These are phyloP conservation scores for Latrodectus elegans DNA, from an alignment of 2,888 invertebrate species.

Conservation along the genomic window DNA sequence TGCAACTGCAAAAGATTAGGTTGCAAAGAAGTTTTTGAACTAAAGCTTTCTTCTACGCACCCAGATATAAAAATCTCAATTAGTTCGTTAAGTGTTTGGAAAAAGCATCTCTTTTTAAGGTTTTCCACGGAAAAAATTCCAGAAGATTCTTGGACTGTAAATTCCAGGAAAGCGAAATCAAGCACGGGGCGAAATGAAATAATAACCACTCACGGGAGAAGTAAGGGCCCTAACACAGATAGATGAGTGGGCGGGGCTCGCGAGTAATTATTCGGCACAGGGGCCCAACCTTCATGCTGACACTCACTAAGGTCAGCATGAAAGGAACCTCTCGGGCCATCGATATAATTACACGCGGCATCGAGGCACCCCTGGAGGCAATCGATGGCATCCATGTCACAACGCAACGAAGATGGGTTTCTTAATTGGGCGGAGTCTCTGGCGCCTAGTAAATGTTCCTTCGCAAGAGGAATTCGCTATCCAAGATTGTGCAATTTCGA, in stretches of 20 bases:
- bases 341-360: constrained; percentile 33
- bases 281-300: constrained; percentile 41
- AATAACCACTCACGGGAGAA: not conserved
- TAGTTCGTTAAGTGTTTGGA: no score
- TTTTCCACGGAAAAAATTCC: no score
- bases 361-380: constrained; percentile 19
- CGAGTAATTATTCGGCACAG: constrained; percentile 7
- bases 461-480: not conserved
- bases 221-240: constrained; percentile 9
- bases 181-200: not conserved
- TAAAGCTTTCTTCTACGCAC: no score
- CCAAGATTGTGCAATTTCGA: not conserved
- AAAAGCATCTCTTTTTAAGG: no score
- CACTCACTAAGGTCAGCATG: constrained; percentile 51
- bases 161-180: not conserved
- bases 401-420: constrained; percentile 28
- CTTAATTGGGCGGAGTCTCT: constrained; percentile 44
- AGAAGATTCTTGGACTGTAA: no score
- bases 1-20: no score
- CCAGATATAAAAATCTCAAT: no score
- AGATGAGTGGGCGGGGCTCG: constrained; percentile 31
- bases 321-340: not conserved
- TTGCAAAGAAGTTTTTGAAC: no score
- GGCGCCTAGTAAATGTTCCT: constrained; percentile 10
- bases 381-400: constrained; percentile 28